Conservation (phyloP, 2,113 vertebrate species). For the Rostratula benghalensis region DNA sequence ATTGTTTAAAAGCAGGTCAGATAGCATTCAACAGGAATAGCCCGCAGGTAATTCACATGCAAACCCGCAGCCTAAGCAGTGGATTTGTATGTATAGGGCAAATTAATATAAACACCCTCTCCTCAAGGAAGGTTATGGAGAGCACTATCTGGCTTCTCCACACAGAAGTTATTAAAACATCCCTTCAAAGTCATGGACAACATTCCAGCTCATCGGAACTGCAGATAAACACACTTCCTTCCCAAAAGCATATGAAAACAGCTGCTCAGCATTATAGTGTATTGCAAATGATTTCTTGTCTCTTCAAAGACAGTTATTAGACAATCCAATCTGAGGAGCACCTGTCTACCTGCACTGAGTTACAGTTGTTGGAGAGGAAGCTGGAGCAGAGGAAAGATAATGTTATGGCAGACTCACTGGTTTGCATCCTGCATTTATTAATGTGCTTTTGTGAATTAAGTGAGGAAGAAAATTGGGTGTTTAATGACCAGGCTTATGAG, state of each 20-base stretch:
- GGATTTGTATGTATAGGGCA: neutral
- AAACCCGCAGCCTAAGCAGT: neutral
- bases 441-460: neutral
- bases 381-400: neutral
- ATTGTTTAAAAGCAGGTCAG: neutral
- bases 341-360: neutral
- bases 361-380: neutral
- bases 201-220: neutral
- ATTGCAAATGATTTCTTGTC: conserved; percentile 27
- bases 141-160: neutral
- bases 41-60: neutral
- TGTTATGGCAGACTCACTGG: neutral
- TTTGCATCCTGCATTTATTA: neutral
- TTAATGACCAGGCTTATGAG: neutral
- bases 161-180: neutral
- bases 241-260: neutral
- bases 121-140: neutral
- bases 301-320: conserved; percentile 37
- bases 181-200: neutral
- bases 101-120: neutral
- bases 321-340: conserved; percentile 31
- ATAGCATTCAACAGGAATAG: neutral
- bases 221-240: conserved; percentile 36
- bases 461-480: neutral
- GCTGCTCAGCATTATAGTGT: conserved; percentile 17